Evolutionary conservation across 2,888 invertebrate genomes (phyloP), one percentile per base, ranked within the genome.

Genomic region (Gymnocheta viridis): DNA sequence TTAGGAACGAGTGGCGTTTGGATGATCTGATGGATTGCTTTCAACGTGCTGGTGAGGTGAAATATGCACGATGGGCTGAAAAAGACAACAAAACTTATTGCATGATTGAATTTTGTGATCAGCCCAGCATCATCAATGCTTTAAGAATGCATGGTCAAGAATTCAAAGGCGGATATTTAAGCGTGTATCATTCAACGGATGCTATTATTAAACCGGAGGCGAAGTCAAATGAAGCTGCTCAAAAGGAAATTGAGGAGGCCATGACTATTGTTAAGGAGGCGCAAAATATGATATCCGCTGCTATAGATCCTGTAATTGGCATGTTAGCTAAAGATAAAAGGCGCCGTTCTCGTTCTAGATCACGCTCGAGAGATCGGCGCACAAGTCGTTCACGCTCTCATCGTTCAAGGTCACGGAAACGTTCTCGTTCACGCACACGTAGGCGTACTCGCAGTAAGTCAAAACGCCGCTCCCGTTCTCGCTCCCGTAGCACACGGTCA

Each of bases 241-340:
- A 98, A 89, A 95, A 96, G 56, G 98, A 98, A 93, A 98, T 99
- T 76, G 98, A 98, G 91, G 98, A 98, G 91, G 98, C 98, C 0
- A 98, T 99, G 98, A 96, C 97, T 58, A 94, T 98, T 85, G 98
- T 98, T 0, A 98, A 98, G 90, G 98, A 99, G 92, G 98, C 98
- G 0, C 98, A 98, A 92, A 97, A 96, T 90, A 94, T 98, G 88
- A 98, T 99, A 85, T 97, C 98, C 0, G 98, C 98, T 9, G 97
- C 98, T 14, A 97, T 98, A 85, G 98, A 97, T 92, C 97, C 97
- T 0, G 96, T 97, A 74, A 97, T 97, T 88, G 97, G 97, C 6
- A 94, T 97, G 93, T 92, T 97, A 27, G 96, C 96, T 1, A 97
- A 97, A 91, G 97, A 97, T 88, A 96, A 97, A 89, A 93, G 96